These are phyloP conservation scores for Coregonus ussuriensis DNA, from an alignment of 2,797 vertebrate genomes.

Conservation along the genomic window DNA sequence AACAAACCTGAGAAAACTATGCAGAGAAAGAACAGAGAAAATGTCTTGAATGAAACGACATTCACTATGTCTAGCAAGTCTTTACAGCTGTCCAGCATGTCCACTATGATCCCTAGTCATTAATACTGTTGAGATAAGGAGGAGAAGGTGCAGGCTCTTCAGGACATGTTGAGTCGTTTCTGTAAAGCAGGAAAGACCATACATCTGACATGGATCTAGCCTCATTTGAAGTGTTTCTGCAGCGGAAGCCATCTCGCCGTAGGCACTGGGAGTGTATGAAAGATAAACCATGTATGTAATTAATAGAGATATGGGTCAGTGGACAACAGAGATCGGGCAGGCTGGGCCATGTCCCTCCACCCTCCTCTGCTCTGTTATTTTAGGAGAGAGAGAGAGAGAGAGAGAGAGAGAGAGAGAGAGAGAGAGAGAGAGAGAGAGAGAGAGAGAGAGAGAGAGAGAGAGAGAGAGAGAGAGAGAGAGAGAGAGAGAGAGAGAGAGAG, in stretches of 20 bases:
- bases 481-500: too few species aligned
- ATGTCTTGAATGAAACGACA: too few species aligned
- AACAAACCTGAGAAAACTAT: background rate
- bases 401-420: too few species aligned
- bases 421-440: too few species aligned
- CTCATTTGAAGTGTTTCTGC: constrained; percentile 41
- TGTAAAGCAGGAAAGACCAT: constrained; percentile 28
- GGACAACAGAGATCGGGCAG: constrained; percentile 15
- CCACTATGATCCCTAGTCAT: background rate
- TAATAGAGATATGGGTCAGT: constrained; percentile 59
- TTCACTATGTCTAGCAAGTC: background rate
- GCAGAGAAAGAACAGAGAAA: background rate
- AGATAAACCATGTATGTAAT: constrained; percentile 51
- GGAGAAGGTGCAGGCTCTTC: background rate
- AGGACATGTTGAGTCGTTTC: background rate
- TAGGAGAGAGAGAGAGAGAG: constrained; percentile 9
- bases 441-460: too few species aligned
- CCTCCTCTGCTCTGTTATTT: constrained; percentile 21
- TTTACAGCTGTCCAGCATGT: background rate
- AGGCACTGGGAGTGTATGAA: constrained; percentile 31
- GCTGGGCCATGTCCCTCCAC: constrained; percentile 26
- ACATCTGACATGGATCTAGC: constrained; percentile 42
- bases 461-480: too few species aligned
- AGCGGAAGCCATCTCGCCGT: constrained; percentile 28
- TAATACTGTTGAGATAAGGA: constrained; percentile 31